Base-by-base conservation (phyloP, 2,113 vertebrate species). In the Hemichromis elongatus region DNA sequence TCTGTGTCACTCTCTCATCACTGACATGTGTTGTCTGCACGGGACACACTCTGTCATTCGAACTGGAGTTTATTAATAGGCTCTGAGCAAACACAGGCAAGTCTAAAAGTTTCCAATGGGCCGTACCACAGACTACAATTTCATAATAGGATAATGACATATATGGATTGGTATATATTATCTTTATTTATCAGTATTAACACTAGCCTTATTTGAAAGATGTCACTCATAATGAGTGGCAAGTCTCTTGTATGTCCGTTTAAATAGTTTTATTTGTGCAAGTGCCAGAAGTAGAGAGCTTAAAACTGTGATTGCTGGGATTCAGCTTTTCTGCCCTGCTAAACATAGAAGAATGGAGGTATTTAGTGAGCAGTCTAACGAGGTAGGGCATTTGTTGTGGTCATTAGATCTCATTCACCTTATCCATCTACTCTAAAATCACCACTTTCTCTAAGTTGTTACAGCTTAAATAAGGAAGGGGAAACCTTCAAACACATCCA, bases 401-500 rank as follows among this genome's bases (percentile, higher is more conserved):
- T 86, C 89, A 91, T 94, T 94, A 95, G 81, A 90, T 84, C 85
- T 90, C 91, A 94, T 88, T 93, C 91, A 92, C 88, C 91, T 92
- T 87, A 91, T 88, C 88, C 95, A 92, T 95, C 95, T 93, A 93
- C 89, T 94, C 94, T 92, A 94, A 96, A 97, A 95, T 95, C 96
- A 96, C 94, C 94, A 94, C 96, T 84, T 93, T 87, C 93, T 93
- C 93, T 94, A 79, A 96, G 94, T 94, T 92, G 37, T 94, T 92
- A 73, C 85, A 93, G 93, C 94, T 96, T 96, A 95, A 97, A 96
- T 96, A 95, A 95, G 95, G 87, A 88, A 96, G 94, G 81, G 90
- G 78, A 94, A 90, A 91, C 92, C 94, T 96, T 96, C 94, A 96
- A 94, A 90, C 96, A 92, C 96, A 94, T 96, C 96, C 95, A 96